Evolutionary conservation across 2,888 invertebrate genomes (phyloP), one percentile per base, ranked within the genome.

Genomic region (Lycocerus yunnanus): DNA sequence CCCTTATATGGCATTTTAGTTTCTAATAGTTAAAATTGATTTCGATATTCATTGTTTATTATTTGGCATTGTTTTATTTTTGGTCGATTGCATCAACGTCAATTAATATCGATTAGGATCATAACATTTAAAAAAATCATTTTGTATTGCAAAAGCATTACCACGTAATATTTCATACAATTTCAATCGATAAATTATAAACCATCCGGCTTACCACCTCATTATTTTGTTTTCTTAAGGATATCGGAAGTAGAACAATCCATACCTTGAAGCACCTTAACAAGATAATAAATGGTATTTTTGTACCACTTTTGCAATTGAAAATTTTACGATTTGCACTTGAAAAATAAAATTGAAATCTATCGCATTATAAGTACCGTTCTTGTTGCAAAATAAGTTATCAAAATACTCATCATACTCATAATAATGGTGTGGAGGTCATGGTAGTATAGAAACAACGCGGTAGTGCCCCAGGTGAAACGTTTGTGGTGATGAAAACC

Each of bases 401-500:
- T 21, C 60, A 15, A 68, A 63, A 16, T 70, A 27, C 21, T 67
- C 58, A 59, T 71, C 60, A 67, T 27, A 20, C 27, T 43, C 15
- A 65, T 61, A 65, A 63, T 63, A 16, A 63, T 63, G 16, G 61
- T 21, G 71, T 66, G 66, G 66, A 69, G 72, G 71, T 69, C 72
- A 72, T 69, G 61, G 75, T 65, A 72, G 68, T 63, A 63, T 71
- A 63, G 43, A 74, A 73, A 74, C 68, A 71, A 74, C 71, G 75
- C 75, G 71, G 75, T 72, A 75, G 72, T 75, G 72, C 60, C 69
- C 61, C 71, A 21, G 74, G 72, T 65, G 65, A 66, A 69, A 66
- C 58, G 60, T 69, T 61, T 69, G 61, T 63, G 71, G 71, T 71
- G 69, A 68, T 63, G 72, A 66, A 75, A 71, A 72, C 76, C 71